phyloP scores from a whole-genome alignment of 2,888 invertebrate genomes.

The Drosophila niveifrons region DNA sequence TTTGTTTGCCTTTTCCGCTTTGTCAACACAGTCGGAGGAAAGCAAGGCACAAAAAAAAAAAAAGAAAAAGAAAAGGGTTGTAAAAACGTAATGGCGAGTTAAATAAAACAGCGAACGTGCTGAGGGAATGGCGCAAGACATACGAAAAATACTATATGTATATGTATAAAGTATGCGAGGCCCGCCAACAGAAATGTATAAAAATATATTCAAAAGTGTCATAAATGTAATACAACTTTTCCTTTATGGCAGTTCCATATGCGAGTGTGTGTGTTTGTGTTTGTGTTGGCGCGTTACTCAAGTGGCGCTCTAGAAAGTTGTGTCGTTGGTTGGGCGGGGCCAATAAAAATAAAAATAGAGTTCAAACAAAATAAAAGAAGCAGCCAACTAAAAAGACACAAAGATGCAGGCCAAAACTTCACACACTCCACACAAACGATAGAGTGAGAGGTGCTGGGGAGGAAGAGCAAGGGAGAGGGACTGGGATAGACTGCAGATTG shows the following conservation, averaged over 20 bases:
- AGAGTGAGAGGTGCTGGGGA: not conserved
- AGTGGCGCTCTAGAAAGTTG: constrained; percentile 69
- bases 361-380: constrained; percentile 65
- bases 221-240: constrained; percentile 79
- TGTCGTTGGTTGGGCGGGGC: constrained; percentile 55
- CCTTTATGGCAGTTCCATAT: constrained; percentile 61
- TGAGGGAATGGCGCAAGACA: constrained; percentile 25
- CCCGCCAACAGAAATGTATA: constrained; percentile 55
- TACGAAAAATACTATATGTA: constrained; percentile 34
- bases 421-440: constrained; percentile 15
- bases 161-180: constrained; percentile 53
- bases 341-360: constrained; percentile 77
- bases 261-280: constrained; percentile 25
- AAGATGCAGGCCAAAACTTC: constrained; percentile 66
- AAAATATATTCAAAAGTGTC: constrained; percentile 77
- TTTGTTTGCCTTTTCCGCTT: constrained; percentile 78
- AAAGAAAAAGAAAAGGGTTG: constrained; percentile 67
- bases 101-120: constrained; percentile 80
- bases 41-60: constrained; percentile 18
- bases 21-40: constrained; percentile 66
- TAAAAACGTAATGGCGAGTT: constrained; percentile 80
- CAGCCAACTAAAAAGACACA: constrained; percentile 45
- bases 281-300: constrained; percentile 63
- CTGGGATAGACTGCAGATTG: not conserved
- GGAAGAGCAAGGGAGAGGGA: not conserved